A percentile compares a stretch with the other conserved stretches of the same genome.
Evolutionary conservation across 2,113 vertebrate genomes (phyloP).

Genomic region (Pangasianodon gigas): DNA sequence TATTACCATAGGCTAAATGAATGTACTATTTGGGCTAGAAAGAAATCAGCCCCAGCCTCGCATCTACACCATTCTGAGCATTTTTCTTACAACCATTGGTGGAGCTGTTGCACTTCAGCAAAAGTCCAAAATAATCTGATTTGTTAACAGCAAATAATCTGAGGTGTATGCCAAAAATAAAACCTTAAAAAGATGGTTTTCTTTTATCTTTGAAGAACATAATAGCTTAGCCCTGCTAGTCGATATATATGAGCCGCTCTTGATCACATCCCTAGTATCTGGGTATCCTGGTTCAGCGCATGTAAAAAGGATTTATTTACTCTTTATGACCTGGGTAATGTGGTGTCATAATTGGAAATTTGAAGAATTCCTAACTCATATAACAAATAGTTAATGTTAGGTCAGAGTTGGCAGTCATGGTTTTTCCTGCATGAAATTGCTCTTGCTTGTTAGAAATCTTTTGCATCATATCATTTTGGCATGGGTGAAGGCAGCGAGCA

Average conservation of each 20-base stretch:
- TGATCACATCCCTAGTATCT: not conserved
- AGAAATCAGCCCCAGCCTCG: not conserved
- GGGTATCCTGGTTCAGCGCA: not conserved
- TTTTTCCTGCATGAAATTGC: not conserved
- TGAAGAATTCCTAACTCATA: not conserved
- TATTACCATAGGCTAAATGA: not conserved
- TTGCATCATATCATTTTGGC: not conserved
- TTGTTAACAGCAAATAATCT: not conserved
- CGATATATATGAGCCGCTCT: not conserved
- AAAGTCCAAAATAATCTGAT: not conserved
- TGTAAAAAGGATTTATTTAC: not conserved
- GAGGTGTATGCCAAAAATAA: not conserved
- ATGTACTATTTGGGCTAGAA: not conserved
- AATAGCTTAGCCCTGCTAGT: not conserved
- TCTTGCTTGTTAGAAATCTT: not conserved
- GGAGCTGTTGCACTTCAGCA: not conserved
- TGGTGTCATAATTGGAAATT: not conserved
- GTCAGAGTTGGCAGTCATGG: not conserved
- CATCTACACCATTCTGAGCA: not conserved
- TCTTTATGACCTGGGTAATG: not conserved
- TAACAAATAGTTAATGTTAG: not conserved
- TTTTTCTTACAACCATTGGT: not conserved
- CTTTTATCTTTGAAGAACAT: not conserved
- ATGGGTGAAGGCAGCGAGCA: constrained; percentile 31
- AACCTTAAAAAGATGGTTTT: not conserved